A percentile compares a stretch with the other conserved stretches of the same genome.
phyloP scores from a whole-genome alignment of 2,113 vertebrate species.

The Miniopterus natalensis region DNA sequence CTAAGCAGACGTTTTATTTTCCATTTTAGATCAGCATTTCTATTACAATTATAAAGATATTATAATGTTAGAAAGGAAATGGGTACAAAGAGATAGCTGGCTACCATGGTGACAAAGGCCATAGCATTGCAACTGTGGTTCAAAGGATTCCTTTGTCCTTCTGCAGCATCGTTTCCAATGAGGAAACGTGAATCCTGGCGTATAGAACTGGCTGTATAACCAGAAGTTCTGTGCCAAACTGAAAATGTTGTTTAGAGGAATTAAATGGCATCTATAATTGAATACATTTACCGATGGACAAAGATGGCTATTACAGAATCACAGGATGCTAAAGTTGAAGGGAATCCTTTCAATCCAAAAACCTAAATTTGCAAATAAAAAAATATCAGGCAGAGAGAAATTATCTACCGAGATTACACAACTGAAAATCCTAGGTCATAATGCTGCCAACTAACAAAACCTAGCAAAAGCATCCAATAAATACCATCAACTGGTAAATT shows the following conservation, averaged over 20 bases:
- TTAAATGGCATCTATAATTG: slow-evolving; percentile 16
- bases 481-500: not conserved
- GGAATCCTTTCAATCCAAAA: not conserved
- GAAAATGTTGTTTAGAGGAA: not conserved
- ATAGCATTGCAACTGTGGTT: not conserved
- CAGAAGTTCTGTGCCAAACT: not conserved
- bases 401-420: not conserved
- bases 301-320: slow-evolving; percentile 5
- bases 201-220: not conserved
- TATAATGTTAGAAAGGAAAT: slow-evolving; percentile 9
- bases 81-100: not conserved
- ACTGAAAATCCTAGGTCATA: not conserved
- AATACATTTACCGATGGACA: slow-evolving; percentile 14
- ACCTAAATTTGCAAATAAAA: slow-evolving; percentile 50
- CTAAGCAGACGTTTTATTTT: not conserved
- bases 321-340: not conserved
- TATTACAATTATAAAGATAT: slow-evolving; percentile 39
- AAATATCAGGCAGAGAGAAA: not conserved
- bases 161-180: not conserved
- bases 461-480: not conserved
- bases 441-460: not conserved
- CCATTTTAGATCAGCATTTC: slow-evolving; percentile 6
- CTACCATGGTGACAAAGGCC: not conserved
- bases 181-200: not conserved
- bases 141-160: not conserved